Evolutionary conservation across 2,113 vertebrate species (phyloP).

Genomic region (Podilymbus podiceps): DNA sequence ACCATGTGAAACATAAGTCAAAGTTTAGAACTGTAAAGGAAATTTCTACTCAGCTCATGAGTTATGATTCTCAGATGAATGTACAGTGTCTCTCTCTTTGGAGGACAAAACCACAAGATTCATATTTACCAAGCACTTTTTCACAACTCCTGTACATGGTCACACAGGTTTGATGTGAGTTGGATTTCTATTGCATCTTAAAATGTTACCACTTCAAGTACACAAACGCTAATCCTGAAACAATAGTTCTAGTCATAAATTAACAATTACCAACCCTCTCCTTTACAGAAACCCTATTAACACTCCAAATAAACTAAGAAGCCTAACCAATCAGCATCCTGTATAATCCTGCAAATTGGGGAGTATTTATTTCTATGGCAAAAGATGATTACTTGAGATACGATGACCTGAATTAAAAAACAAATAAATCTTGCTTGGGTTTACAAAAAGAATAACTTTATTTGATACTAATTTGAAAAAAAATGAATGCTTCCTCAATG

Average conservation of each 20-base stretch:
- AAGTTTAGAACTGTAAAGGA: background rate
- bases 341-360: background rate
- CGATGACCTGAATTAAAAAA: background rate
- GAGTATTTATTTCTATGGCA: background rate
- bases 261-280: background rate
- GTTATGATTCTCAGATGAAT: background rate
- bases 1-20: background rate
- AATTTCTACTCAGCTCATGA: background rate
- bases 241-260: background rate
- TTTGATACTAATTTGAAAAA: background rate
- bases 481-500: background rate
- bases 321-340: background rate
- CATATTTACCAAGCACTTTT: background rate
- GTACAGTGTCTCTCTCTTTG: background rate
- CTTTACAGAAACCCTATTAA: background rate
- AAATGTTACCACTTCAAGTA: background rate
- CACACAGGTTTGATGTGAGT: background rate
- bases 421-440: background rate
- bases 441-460: background rate
- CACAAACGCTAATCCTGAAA: constrained; percentile 2
- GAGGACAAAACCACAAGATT: background rate
- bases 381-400: background rate
- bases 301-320: background rate
- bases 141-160: background rate
- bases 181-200: background rate